Base-by-base conservation (phyloP, 2,113 vertebrate species). In the Perognathus longimembris region DNA sequence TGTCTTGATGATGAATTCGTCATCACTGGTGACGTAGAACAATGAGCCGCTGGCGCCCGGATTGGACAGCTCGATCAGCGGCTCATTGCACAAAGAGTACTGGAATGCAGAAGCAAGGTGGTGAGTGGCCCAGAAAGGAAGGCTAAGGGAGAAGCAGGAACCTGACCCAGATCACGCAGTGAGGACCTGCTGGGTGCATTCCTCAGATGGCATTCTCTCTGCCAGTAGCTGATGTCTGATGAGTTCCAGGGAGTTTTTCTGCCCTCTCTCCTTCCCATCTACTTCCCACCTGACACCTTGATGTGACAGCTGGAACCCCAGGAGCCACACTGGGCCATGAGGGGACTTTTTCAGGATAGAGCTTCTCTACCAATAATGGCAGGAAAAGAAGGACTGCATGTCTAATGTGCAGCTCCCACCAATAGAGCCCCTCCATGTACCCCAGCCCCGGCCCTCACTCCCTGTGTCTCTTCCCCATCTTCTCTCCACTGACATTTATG, bases 1-100 rank as follows among this genome's bases (percentile, higher is more conserved):
- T 0, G 99, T 99, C 97, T 99, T 99, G 96, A 99, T 99, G 98
- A 99, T 99, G 97, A 99, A 99, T 97, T 99, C 99, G 2, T 99
- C 99, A 0, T 99, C 99, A 79, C 98, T 99, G 36, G 99, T 99
- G 80, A 99, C 98, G 30, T 99, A 99, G 98, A 99, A 99, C 83
- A 99, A 98, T 0, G 99, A 99, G 85, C 99, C 99, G 0, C 99
- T 99, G 91, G 99, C 99, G 2, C 99, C 99, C 0, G 99, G 99
- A 96, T 99, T 99, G 17, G 99, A 99, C 59, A 99, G 98, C 97
- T 99, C 99, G 1, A 99, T 99, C 93, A 99, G 98, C 0, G 99
- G 99, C 92, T 99, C 99, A 0, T 99, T 99, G 97, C 99, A 99
- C 26, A 99, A 97, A 0, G 99, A 99, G 95, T 99, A 99, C 99